Evolutionary conservation across 1,140 invertebrate species (phyloP).

Genomic region (Hylyphantes graminicola): DNA sequence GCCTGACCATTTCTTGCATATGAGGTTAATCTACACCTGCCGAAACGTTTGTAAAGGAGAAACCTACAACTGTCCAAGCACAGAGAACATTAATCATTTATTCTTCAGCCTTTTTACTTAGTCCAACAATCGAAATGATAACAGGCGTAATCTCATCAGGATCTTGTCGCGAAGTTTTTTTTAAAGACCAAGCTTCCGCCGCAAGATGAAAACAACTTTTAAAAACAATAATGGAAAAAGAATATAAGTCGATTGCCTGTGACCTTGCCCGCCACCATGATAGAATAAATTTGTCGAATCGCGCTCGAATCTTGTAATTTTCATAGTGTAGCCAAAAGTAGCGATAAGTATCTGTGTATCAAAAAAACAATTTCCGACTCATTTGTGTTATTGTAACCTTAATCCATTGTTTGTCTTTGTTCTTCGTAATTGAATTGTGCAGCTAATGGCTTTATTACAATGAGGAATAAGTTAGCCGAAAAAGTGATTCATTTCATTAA

Average conservation of each 20-base stretch:
- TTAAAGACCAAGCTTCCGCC: slow-evolving; percentile 45
- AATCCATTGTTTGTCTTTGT: slow-evolving; percentile 33
- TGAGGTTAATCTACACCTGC: no score
- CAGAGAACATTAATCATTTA: no score
- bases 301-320: slow-evolving; percentile 54
- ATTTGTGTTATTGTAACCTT: slow-evolving; percentile 38
- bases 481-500: no score
- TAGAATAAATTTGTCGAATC: slow-evolving; percentile 52
- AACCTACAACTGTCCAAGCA: no score
- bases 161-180: slow-evolving; percentile 20
- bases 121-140: not conserved
- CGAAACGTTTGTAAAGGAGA: no score
- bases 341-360: slow-evolving; percentile 33
- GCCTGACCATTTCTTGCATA: no score
- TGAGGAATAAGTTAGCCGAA: no score
- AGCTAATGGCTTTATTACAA: no score
- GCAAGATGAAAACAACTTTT: not conserved
- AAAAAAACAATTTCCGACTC: slow-evolving; percentile 50
- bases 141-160: slow-evolving; percentile 13
- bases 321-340: slow-evolving; percentile 44
- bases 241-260: slow-evolving; percentile 18
- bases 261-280: slow-evolving; percentile 41
- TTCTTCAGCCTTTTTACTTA: no score
- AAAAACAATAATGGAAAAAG: slow-evolving; percentile 2
- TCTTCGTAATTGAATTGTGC: slow-evolving; percentile 31